phyloP scores from a whole-genome alignment of 2,797 vertebrate genomes.

The Sandelia bainsii region DNA sequence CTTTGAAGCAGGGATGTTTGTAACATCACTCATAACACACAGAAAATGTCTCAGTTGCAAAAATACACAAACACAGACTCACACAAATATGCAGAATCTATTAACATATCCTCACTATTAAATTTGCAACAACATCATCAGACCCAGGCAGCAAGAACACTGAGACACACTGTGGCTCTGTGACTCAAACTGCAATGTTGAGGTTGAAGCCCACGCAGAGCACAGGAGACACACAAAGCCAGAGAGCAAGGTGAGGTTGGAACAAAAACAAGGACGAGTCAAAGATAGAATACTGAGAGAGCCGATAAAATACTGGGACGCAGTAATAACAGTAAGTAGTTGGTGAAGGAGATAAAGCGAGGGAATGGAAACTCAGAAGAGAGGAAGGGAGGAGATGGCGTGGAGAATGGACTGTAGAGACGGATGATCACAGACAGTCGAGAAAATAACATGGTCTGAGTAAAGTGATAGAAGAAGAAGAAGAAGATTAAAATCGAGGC shows the following conservation, averaged over 20 bases:
- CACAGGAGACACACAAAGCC: conserved; percentile 2
- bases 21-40: conserved; percentile 19
- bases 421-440: not conserved
- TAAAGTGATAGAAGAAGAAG: not conserved
- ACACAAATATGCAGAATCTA: not conserved
- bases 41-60: conserved; percentile 14
- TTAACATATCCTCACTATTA: not conserved
- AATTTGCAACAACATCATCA: not conserved
- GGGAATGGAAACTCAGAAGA: not conserved
- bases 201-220: conserved; percentile 27
- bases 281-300: conserved; percentile 22
- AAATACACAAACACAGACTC: conserved; percentile 7
- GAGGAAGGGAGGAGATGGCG: not conserved
- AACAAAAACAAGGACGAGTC: conserved; percentile 35
- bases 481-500: conserved; percentile 5
- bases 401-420: not conserved
- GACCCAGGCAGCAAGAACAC: conserved; percentile 2
- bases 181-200: conserved; percentile 14
- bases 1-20: conserved; percentile 50
- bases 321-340: conserved; percentile 13
- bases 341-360: conserved; percentile 24
- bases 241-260: conserved; percentile 18
- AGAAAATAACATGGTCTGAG: not conserved
- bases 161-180: conserved; percentile 1
- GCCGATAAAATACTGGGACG: conserved; percentile 19